phyloP scores from a whole-genome alignment of 2,888 invertebrate genomes.

The Empis livida region DNA sequence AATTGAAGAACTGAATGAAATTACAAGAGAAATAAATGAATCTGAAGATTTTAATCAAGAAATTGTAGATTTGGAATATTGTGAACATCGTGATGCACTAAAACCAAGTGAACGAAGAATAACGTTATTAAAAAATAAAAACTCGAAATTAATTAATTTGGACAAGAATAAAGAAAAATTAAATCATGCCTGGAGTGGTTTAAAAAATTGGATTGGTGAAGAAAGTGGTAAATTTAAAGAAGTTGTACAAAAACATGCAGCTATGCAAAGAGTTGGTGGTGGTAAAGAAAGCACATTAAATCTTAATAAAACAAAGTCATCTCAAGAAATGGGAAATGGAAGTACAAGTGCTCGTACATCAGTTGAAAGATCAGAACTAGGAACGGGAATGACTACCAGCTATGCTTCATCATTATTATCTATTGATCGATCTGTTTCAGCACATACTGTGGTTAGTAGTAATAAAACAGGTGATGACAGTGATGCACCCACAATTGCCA shows the following conservation, averaged over 20 bases:
- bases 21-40: conserved; percentile 33
- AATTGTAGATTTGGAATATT: conserved; percentile 33
- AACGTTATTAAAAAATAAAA: conserved; percentile 33
- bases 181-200: conserved; percentile 33
- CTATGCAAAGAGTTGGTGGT: conserved; percentile 27
- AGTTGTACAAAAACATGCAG: conserved; percentile 32
- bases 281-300: not conserved
- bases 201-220: conserved; percentile 35
- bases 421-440: conserved; percentile 3
- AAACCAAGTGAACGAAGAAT: conserved; percentile 32
- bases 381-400: not conserved
- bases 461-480: not conserved
- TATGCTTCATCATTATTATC: conserved; percentile 10
- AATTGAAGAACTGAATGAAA: conserved; percentile 35
- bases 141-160: conserved; percentile 28
- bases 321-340: not conserved
- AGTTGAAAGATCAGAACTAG: not conserved
- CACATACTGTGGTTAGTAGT: conserved; percentile 2
- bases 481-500: not conserved
- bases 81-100: conserved; percentile 32
- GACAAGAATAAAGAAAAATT: conserved; percentile 32
- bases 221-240: conserved; percentile 30
- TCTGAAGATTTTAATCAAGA: conserved; percentile 31
- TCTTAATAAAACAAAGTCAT: not conserved
- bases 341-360: not conserved